Evolutionary conservation across 2,113 vertebrate species (phyloP).

Genomic region (Chionodraco myersi): DNA sequence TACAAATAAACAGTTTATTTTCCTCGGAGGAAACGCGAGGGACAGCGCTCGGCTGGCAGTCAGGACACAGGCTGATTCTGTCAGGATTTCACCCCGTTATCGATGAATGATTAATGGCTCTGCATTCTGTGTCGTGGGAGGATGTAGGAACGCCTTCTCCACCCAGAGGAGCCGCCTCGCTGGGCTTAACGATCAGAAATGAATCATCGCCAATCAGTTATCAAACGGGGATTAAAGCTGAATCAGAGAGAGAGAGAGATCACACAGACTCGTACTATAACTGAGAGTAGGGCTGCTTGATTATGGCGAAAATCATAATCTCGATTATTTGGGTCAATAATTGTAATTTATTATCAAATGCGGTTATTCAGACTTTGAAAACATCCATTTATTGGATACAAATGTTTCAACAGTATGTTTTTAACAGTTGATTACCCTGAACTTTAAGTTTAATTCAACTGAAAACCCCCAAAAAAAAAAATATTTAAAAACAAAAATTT

Average conservation of each 20-base stretch:
- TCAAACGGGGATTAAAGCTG: conserved; percentile 17
- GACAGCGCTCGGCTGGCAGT: conserved; percentile 2
- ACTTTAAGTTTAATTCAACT: no score
- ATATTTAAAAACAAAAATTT: no score
- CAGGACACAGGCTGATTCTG: conserved; percentile 59
- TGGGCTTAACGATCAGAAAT: conserved; percentile 41
- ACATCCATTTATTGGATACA: no score
- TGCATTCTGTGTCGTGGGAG: background rate
- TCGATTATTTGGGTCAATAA: no score
- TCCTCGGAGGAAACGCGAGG: background rate
- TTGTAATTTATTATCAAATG: no score
- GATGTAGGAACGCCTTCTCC: conserved; percentile 14
- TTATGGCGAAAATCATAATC: no score
- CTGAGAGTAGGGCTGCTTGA: background rate
- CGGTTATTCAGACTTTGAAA: no score
- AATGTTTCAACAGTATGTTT: no score
- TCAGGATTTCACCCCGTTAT: conserved; percentile 39
- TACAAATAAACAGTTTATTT: background rate
- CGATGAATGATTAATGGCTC: conserved; percentile 59
- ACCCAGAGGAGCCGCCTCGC: conserved; percentile 2
- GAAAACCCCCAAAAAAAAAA: no score
- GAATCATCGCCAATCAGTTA: conserved; percentile 39
- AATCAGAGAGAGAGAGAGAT: background rate
- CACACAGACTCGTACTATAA: background rate
- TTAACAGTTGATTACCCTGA: no score